A percentile compares a stretch with the other conserved stretches of the same genome.
Evolutionary conservation across 2,797 vertebrate genomes (phyloP).

Genomic region (Apogon hyalosoma): DNA sequence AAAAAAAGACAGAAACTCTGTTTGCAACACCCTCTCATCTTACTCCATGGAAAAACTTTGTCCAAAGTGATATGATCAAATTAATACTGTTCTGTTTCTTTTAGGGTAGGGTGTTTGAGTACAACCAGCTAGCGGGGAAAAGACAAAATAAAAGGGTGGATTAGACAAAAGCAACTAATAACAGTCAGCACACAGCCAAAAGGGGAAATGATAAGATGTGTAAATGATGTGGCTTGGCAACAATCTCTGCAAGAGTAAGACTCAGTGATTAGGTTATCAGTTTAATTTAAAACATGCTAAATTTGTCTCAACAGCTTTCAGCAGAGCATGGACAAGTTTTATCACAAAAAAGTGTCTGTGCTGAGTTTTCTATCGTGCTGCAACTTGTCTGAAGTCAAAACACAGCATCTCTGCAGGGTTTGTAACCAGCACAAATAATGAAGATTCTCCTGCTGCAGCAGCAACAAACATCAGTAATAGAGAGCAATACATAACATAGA

Average conservation of each 20-base stretch:
- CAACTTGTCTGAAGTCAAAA: background rate
- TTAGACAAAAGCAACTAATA: conserved; percentile 20
- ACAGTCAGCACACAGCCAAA: conserved; percentile 26
- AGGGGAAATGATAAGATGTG: conserved; percentile 41
- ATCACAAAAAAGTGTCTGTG: background rate
- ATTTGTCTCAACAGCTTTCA: conserved; percentile 18
- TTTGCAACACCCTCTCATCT: background rate
- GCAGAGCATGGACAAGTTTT: background rate
- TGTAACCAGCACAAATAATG: background rate
- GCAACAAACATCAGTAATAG: conserved; percentile 4
- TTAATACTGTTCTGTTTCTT: conserved; percentile 10
- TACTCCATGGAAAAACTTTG: conserved; percentile 10
- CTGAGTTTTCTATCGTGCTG: no score
- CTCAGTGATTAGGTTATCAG: background rate
- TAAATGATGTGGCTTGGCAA: conserved; percentile 26
- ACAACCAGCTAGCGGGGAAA: conserved; percentile 25
- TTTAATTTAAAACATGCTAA: conserved; percentile 10
- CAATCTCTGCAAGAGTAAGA: conserved; percentile 30
- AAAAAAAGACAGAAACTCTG: conserved; percentile 1
- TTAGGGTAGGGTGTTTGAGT: conserved; percentile 9
- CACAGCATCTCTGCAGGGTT: conserved; percentile 22
- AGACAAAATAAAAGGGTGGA: conserved; percentile 12
- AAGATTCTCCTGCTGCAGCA: background rate
- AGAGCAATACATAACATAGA: no score
- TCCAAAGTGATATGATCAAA: background rate